Evolutionary conservation across 2,797 vertebrate genomes (phyloP), one percentile per base, ranked within the genome.

Genomic region (Danionella dracula): DNA sequence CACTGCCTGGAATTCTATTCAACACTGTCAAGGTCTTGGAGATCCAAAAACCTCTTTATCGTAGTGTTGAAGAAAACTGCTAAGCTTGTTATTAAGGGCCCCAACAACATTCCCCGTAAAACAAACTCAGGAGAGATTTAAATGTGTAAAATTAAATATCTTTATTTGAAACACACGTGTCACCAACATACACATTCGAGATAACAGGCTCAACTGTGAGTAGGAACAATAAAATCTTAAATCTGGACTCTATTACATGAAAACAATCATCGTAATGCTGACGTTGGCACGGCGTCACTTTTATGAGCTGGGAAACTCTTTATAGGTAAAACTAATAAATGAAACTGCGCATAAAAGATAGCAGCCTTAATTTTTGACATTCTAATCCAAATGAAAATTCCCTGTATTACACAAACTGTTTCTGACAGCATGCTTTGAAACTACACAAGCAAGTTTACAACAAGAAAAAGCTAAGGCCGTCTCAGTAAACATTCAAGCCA

Each of bases 121-220:
- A n/a, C n/a, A n/a, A n/a, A n/a, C n/a, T n/a, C n/a, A n/a, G n/a
- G n/a, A 13, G 44, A 34, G 17, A 44, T 61, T 20, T 16, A 53
- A 56, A 44, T 76, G 68, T 79, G 76, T 78, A 70, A 79, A 78
- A 78, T 78, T 76, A 78, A 76, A 80, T 77, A 77, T 70, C 69
- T 79, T 81, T 81, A 78, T 80, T 83, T 77, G 68, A 77, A 71
- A 70, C 72, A 77, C 71, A 76, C 41, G 58, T 76, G 76, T 71
- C 61, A 68, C 57, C 50, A 73, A 75, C 59, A 63, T 55, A 72
- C 66, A 75, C 68, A 75, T 75, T 76, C 70, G 73, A 61, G 63
- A 53, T 78, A 78, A 75, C 64, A 70, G 64, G 58, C 66, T 64
- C 57, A 70, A 71, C 64, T 19, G 9, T 51, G 63, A 62, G 21